phyloP scores from a whole-genome alignment of 2,797 vertebrate species.

The Sciaenops ocellatus region DNA sequence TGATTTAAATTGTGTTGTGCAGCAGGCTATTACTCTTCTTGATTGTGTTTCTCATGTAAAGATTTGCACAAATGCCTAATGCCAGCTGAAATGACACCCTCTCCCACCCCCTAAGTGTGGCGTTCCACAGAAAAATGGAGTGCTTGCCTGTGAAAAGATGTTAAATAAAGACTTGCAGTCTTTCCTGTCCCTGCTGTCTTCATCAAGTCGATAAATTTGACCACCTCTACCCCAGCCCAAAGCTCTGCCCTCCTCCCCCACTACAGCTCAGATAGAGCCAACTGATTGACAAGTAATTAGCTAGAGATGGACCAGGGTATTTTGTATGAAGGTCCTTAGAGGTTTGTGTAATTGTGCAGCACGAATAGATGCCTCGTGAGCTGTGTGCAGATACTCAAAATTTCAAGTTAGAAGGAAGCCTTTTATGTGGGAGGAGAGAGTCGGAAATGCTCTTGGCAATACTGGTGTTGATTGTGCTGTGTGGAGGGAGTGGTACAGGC shows the following conservation, averaged over 20 bases:
- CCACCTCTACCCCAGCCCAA: slow-evolving; percentile 12
- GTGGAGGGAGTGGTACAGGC: slow-evolving; percentile 47
- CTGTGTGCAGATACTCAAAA: slow-evolving; percentile 45
- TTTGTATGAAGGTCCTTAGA: slow-evolving; percentile 50
- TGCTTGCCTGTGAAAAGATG: slow-evolving; percentile 14
- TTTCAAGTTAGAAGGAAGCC: slow-evolving; percentile 52
- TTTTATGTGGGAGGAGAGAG: slow-evolving; percentile 62
- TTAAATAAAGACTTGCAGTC: slow-evolving; percentile 26
- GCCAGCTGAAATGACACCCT: slow-evolving; percentile 30
- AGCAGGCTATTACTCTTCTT: slow-evolving; percentile 35
- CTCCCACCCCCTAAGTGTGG: slow-evolving; percentile 22
- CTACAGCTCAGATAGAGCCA: background rate
- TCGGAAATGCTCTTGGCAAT: slow-evolving; percentile 61
- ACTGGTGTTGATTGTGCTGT: slow-evolving; percentile 59
- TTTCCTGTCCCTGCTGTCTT: slow-evolving; percentile 35
- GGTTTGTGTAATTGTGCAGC: slow-evolving; percentile 53
- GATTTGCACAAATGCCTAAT: slow-evolving; percentile 33
- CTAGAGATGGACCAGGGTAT: slow-evolving; percentile 50
- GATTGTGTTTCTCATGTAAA: slow-evolving; percentile 38
- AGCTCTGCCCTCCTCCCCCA: background rate
- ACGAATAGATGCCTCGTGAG: slow-evolving; percentile 36
- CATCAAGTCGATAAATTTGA: slow-evolving; percentile 41
- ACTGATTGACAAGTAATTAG: slow-evolving; percentile 75
- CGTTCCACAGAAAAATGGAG: slow-evolving; percentile 32
- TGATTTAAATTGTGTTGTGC: slow-evolving; percentile 47